Conservation (phyloP, 2,113 vertebrate genomes). For the Harpagus bidentatus region DNA sequence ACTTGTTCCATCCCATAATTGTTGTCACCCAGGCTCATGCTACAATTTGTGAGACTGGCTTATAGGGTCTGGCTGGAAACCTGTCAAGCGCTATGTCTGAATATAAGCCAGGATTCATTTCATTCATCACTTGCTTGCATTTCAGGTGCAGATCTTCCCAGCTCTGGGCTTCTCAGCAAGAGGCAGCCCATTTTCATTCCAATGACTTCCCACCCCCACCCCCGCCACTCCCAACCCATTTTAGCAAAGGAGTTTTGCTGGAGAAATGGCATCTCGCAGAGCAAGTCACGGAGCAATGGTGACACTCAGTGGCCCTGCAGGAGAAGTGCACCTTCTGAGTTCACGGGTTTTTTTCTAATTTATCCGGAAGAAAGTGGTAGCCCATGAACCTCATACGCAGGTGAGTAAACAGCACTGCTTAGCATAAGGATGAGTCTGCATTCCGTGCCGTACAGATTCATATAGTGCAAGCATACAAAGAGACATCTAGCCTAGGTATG, state of each 20-base stretch:
- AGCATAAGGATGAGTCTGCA: not conserved
- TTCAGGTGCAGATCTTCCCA: not conserved
- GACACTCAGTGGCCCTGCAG: constrained; percentile 17
- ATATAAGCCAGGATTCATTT: not conserved
- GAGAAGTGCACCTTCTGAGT: not conserved
- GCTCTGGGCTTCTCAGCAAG: not conserved
- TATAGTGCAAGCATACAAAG: not conserved
- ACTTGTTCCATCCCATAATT: not conserved
- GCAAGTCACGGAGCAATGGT: not conserved
- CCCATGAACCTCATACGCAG: not conserved
- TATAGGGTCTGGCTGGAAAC: not conserved
- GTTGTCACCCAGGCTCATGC: not conserved
- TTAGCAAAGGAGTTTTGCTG: not conserved
- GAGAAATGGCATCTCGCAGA: not conserved
- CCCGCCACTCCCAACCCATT: not conserved
- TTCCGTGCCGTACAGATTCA: not conserved
- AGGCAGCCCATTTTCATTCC: not conserved
- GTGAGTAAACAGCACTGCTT: not conserved
- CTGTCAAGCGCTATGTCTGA: not conserved
- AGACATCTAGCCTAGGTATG: too few relatives aligned
- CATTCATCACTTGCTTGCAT: not conserved
- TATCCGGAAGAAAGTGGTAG: not conserved
- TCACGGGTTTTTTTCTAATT: not conserved
- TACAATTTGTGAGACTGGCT: not conserved
- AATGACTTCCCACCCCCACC: not conserved